Evolutionary conservation across 2,797 vertebrate species (phyloP), one percentile per base, ranked within the genome.

Genomic region (Cephalopachus bancanus): DNA sequence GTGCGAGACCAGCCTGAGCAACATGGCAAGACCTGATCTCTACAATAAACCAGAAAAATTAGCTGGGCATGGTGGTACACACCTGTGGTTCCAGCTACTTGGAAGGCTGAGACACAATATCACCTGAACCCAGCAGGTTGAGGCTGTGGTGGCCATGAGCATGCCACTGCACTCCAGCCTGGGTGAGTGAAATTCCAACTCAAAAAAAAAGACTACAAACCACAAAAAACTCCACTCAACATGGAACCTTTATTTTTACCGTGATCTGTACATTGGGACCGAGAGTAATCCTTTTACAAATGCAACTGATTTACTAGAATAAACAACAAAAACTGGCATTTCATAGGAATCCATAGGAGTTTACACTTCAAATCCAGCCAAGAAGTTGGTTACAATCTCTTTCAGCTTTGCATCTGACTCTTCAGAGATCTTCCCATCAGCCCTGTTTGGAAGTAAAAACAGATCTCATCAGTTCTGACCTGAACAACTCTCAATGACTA

Each of bases 361-460:
- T 98, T 98, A 98, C 97, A 98, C 98, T 97, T 99, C 98, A 76
- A 99, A 99, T 90, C 98, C 98, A 97, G 99, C 93, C 98, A 99
- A 98, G 98, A 99, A 99, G 97, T 62, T 99, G 74, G 99, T 98
- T 92, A 99, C 99, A 91, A 99, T 94, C 98, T 99, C 99, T 99
- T 99, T 99, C 98, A 99, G 97, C 98, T 99, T 99, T 3, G 98
- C 98, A 76, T 99, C 99, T 11, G 99, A 98, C 96, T 99, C 98
- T 95, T 99, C 99, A 30, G 99, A 99, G 98, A 99, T 99, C 98
- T 99, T 99, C 78, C 99, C 99, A 10, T 99, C 99, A 0, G 98
- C 57, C 99, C 99, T 99, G 97, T 95, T 81, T 59, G 37, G 75
- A 94, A 33, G 97, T 51, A 98, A 88, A 93, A 96, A 60, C 17